Percentiles rank a stretch among this genome's conserved stretches.
These are phyloP conservation scores for Hemibagrus wyckioides DNA, from an alignment of 2,113 vertebrate genomes.

Conservation along the genomic window DNA sequence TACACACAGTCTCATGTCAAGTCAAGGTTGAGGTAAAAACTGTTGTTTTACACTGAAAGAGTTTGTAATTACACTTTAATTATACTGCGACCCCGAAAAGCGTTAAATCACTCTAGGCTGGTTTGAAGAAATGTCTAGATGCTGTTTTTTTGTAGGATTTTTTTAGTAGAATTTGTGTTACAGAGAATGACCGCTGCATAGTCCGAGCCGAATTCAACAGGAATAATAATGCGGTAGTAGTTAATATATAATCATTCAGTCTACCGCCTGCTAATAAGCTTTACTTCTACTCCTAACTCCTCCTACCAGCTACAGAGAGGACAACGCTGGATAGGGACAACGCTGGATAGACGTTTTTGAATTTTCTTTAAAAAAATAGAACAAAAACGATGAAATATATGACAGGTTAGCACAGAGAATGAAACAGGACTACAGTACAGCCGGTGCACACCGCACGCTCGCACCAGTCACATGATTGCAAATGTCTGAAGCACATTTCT, in stretches of 20 bases:
- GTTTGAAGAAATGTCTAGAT: background rate
- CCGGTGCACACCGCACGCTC: background rate
- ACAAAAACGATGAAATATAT: background rate
- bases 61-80: background rate
- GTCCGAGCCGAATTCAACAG: background rate
- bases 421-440: background rate
- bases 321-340: background rate
- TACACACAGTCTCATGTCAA: background rate
- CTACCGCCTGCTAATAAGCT: background rate
- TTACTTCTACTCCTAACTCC: background rate
- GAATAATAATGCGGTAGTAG: background rate
- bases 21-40: background rate
- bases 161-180: background rate
- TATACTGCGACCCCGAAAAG: background rate
- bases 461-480: background rate
- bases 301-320: background rate
- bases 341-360: background rate
- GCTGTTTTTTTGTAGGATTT: background rate
- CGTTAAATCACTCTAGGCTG: background rate
- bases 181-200: background rate
- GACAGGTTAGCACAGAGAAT: background rate
- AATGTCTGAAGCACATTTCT: background rate
- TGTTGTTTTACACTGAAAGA: background rate
- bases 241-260: background rate
- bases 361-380: background rate